Base-by-base conservation (phyloP, 2,797 vertebrate genomes). In the Gadopsis bispinosus region DNA sequence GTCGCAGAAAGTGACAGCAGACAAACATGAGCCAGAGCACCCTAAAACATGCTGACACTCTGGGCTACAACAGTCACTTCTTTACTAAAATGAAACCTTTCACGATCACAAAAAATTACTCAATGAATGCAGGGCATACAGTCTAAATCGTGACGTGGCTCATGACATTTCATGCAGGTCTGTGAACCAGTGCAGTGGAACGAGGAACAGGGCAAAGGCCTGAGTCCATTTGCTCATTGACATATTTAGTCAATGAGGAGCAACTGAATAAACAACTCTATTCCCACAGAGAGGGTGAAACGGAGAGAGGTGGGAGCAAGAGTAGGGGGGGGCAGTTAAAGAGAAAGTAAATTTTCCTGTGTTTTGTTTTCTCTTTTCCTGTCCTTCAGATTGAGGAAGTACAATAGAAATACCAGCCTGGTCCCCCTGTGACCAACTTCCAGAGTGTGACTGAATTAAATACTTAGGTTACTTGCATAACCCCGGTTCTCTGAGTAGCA, bases 221-320 rank as follows among this genome's bases (percentile, higher is more conserved):
- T 8, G 60, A 82, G 71, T 83, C 88, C 83, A 87, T 90, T 90
- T 89, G 87, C 56, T 81, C 84, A 85, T 81, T 87, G 86, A 90
- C 77, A 72, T 73, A 79, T 87, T 81, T 61, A 85, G 83, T 88
- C 87, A 85, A 85, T 87, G 83, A 82, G 55, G 79, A 61, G 51
- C 88, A 89, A 89, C 87, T 85, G 87, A 81, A 84, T 66, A 92
- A 91, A 91, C 89, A 86, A 73, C 59, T 78, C 73, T 50, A 77
- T 77, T 84, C 83, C 76, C 83, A 84, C 77, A 84, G 59, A 81
- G 69, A 75, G 59, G 20, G 39, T 26, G 43, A 70, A 54, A 22
- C 14, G 16, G 69, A 65, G 50, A 63, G 70, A 64, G 37, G 77
- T 39, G 29, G 22, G 41, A 47, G 33, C 0, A 11, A 51, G 60